phyloP scores from a whole-genome alignment of 2,113 vertebrate genomes.

The Thunnus thynnus region DNA sequence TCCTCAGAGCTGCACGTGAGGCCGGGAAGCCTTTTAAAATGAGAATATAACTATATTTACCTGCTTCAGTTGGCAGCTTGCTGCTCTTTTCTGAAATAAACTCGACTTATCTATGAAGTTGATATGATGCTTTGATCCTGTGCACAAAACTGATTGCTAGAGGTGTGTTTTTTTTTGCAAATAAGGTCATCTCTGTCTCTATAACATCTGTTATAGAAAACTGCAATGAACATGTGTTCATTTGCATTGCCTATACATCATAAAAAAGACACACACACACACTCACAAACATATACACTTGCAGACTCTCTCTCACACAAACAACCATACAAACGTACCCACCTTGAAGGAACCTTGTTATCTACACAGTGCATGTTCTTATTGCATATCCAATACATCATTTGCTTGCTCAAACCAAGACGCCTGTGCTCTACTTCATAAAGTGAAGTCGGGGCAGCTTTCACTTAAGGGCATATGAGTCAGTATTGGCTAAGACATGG shows the following conservation, averaged over 20 bases:
- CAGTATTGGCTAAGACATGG: conserved; percentile 61
- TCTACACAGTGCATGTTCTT: conserved; percentile 57
- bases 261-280: conserved; percentile 14
- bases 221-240: conserved; percentile 60
- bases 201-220: conserved; percentile 56
- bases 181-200: conserved; percentile 15
- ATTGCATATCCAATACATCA: conserved; percentile 65
- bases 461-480: conserved; percentile 57
- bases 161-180: conserved; percentile 1
- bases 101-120: too few species aligned
- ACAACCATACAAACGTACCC: conserved; percentile 1
- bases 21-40: too few species aligned
- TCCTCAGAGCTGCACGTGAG: not conserved
- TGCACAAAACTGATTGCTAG: conserved; percentile 7
- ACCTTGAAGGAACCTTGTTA: conserved; percentile 65
- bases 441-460: conserved; percentile 58
- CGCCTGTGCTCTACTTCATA: conserved; percentile 63
- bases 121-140: not conserved
- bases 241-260: conserved; percentile 68
- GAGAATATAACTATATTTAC: too few species aligned
- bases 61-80: too few species aligned
- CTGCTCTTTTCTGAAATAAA: too few species aligned
- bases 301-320: not conserved
- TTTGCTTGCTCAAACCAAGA: conserved; percentile 52
- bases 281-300: not conserved